Evolutionary conservation across 2,797 vertebrate genomes (phyloP), one percentile per base, ranked within the genome.

Genomic region (Danionella dracula): DNA sequence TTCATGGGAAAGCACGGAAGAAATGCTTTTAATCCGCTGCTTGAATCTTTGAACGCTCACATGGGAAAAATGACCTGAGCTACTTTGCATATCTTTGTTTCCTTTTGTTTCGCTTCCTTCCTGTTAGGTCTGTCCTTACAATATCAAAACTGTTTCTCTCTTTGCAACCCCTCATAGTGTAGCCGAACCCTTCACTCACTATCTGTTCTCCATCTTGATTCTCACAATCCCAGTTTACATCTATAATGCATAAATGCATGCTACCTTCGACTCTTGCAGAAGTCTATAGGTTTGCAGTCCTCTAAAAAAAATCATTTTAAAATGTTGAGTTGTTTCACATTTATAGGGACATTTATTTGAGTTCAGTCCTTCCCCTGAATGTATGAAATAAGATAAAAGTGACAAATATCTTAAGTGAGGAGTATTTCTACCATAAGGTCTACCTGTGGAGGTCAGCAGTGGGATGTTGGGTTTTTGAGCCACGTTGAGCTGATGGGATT

Each of bases 401-500:
- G 40, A 35, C 20, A 46, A 31, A 19, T 12, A 35, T 9, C 8
- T 4, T 17, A 48, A 21, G 13, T 9, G 32, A 46, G 44, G 38
- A 38, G 27, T 4, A 16, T n/a, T 66, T 64, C 44, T n/a, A 56
- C 9, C 40, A 38, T 29, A 19, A 57, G 55, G 35, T 51, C 8
- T 34, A 40, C 46, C 34, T 27, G 16, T 49, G 49, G 61, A 57
- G 23, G 53, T 27, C 72, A 70, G 45, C 64, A 66, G 65, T 63
- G 63, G 60, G 66, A 69, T 66, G 68, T 69, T 68, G 37, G 71
- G 15, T 59, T 70, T 27, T 73, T 69, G 62, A 77, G 58, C 51
- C 23, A 62, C 60, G 70, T 65, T 44, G 44, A 38, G 54, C 38
- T 71, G 70, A 76, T 68, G 60, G 67, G 75, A 71, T 78, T 78